These are phyloP conservation scores for Scaptomyza parva DNA, from an alignment of 2,888 invertebrate genomes.

Conservation along the genomic window DNA sequence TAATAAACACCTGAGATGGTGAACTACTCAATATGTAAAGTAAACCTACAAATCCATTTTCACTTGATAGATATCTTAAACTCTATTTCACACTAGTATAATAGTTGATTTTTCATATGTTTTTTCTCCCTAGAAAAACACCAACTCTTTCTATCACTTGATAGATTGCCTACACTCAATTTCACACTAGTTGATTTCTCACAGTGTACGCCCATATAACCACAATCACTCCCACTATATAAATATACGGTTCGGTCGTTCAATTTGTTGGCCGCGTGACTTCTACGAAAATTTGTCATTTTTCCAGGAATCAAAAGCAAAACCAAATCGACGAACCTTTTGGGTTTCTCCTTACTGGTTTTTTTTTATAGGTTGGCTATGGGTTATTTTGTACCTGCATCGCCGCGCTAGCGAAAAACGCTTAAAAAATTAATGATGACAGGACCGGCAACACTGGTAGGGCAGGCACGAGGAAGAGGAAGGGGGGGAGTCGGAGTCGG, in stretches of 20 bases:
- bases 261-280: conserved; percentile 49
- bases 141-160: background rate
- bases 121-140: too few relatives aligned
- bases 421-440: conserved; percentile 78
- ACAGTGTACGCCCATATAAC: background rate
- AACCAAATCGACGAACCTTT: conserved; percentile 6
- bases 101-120: too few relatives aligned
- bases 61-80: too few relatives aligned
- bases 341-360: conserved; percentile 13
- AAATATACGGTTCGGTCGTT: too few relatives aligned
- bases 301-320: conserved; percentile 57
- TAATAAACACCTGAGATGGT: background rate
- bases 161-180: background rate
- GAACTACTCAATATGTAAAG: background rate
- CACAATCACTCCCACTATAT: conserved; percentile 2
- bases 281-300: conserved; percentile 75
- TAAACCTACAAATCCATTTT: background rate
- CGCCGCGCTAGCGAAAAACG: conserved; percentile 57
- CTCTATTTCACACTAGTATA: too few relatives aligned
- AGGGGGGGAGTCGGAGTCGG: too few relatives aligned
- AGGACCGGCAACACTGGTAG: conserved; percentile 41
- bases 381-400: conserved; percentile 41
- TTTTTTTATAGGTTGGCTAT: conserved; percentile 11
- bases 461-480: too few relatives aligned
- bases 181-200: background rate